These are phyloP conservation scores for Athene cunicularia DNA, from an alignment of 2,113 vertebrate species.

Conservation along the genomic window DNA sequence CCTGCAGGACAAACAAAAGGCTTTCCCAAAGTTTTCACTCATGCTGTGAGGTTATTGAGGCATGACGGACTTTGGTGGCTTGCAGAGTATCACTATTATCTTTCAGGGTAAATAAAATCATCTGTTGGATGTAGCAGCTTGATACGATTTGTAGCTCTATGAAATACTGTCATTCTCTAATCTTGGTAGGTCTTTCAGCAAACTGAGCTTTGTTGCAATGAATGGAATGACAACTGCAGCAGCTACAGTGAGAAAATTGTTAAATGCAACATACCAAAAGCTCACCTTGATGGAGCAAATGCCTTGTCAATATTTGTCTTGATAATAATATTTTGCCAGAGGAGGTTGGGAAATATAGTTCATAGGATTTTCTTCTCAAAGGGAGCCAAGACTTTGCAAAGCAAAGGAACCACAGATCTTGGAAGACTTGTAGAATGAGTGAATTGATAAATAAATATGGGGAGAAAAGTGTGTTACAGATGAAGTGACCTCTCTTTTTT, in stretches of 20 bases:
- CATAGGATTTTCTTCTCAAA: background rate
- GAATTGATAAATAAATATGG: background rate
- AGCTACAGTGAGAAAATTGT: background rate
- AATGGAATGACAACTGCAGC: background rate
- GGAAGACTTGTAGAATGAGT: background rate
- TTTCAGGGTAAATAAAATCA: background rate
- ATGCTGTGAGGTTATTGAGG: background rate
- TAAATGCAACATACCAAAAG: background rate
- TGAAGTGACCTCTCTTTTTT: background rate
- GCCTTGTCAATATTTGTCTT: background rate
- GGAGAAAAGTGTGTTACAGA: background rate
- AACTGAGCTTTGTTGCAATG: background rate
- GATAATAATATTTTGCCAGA: background rate
- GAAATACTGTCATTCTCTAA: background rate
- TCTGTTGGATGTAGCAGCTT: background rate
- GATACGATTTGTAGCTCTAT: background rate
- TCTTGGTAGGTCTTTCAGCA: background rate
- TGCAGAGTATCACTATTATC: background rate
- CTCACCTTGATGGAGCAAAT: background rate
- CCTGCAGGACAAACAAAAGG: background rate
- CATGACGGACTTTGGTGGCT: background rate
- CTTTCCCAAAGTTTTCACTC: background rate
- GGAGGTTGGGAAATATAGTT: background rate
- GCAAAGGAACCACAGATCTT: background rate
- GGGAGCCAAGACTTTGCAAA: background rate